A percentile compares a stretch with the other conserved stretches of the same genome.
Evolutionary conservation across 2,888 invertebrate species (phyloP).

Genomic region (Pammene aurita): DNA sequence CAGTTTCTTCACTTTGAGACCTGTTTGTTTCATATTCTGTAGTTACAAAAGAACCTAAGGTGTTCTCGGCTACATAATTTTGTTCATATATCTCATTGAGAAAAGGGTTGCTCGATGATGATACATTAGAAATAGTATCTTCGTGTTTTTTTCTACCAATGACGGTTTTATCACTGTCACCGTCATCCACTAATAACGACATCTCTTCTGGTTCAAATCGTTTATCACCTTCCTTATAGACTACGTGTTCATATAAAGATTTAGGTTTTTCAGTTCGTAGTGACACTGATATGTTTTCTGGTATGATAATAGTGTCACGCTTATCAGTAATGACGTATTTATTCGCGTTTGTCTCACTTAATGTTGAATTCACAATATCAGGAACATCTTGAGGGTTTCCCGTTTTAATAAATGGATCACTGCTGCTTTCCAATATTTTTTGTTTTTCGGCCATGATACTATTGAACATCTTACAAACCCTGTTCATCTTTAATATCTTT

Average conservation of each 20-base stretch:
- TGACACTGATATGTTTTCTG: conserved; percentile 71
- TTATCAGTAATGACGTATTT: conserved; percentile 57
- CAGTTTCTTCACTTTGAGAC: conserved; percentile 67
- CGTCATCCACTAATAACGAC: conserved; percentile 13
- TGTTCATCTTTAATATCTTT: conserved; percentile 64
- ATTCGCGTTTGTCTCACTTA: conserved; percentile 59
- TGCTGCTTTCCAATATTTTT: conserved; percentile 29
- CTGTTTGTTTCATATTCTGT: conserved; percentile 74
- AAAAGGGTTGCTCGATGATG: conserved; percentile 67
- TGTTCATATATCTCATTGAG: conserved; percentile 60
- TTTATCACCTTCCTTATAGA: conserved; percentile 40
- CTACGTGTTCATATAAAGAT: conserved; percentile 30
- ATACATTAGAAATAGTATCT: conserved; percentile 54
- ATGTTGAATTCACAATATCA: conserved; percentile 77
- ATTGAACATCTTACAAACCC: conserved; percentile 65
- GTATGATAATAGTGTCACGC: conserved; percentile 68
- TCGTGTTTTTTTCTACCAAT: conserved; percentile 55
- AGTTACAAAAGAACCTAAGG: conserved; percentile 63
- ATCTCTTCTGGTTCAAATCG: neutral
- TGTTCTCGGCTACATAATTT: conserved; percentile 60
- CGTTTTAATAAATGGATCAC: conserved; percentile 40
- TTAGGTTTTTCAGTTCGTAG: conserved; percentile 63
- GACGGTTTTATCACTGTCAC: conserved; percentile 49
- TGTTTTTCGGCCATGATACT: conserved; percentile 52
- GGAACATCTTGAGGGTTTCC: conserved; percentile 67